phyloP scores from a whole-genome alignment of 2,888 invertebrate species.

The Pristionchus arcanus region DNA sequence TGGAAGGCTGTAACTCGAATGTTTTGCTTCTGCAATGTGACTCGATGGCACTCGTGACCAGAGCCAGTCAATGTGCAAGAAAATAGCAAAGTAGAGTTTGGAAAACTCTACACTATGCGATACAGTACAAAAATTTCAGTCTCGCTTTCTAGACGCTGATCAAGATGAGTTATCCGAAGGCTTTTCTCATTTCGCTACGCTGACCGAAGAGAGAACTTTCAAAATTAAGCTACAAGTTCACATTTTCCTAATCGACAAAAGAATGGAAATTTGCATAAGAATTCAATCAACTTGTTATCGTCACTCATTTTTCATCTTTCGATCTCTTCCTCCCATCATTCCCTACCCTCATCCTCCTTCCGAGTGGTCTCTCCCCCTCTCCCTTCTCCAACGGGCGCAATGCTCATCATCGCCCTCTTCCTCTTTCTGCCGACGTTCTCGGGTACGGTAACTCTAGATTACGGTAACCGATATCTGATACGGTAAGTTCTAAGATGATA shows the following conservation, averaged over 20 bases:
- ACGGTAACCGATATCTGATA: background rate
- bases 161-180: too few species aligned
- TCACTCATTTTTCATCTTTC: background rate
- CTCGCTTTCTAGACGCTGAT: too few species aligned
- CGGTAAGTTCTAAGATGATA: background rate
- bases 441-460: background rate
- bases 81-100: too few species aligned
- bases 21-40: background rate
- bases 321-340: background rate
- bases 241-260: background rate
- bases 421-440: background rate
- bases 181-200: too few species aligned
- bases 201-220: too few species aligned
- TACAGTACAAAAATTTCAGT: too few species aligned
- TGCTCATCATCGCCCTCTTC: background rate
- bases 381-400: background rate
- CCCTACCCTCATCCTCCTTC: background rate
- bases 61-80: background rate
- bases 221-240: too few species aligned
- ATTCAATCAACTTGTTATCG: background rate
- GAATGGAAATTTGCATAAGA: background rate
- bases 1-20: background rate
- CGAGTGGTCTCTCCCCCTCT: slow-evolving; percentile 7
- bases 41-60: too few species aligned
- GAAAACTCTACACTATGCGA: too few species aligned